Evolutionary conservation across 2,888 invertebrate species (phyloP), one percentile per base, ranked within the genome.

Genomic region (Brachyopa scutellaris): DNA sequence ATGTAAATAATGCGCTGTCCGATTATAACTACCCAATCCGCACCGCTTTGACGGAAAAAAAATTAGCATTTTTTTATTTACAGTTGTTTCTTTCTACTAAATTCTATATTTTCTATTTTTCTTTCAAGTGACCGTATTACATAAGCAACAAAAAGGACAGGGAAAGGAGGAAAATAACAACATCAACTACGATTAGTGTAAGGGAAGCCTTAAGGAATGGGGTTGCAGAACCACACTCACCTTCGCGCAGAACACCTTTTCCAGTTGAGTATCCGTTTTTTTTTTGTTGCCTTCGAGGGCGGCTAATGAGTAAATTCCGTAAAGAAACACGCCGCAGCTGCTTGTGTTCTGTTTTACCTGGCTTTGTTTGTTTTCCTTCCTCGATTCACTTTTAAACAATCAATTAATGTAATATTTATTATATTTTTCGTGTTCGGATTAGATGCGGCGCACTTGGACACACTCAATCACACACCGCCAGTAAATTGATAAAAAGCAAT

Each of bases 241-340:
- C 76, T 76, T 76, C 64, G 64, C 55, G 53, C 45, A 59, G 53
- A 59, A 15, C 53, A 72, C 73, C 66, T 72, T 78, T 78, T 59
- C 21, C 51, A 72, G 59, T 17, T 57, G 73, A 61, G 55, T 79
- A 79, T 79, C 79, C 79, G 26, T 26, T 61, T 79, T 51, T 59
- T 36, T 42, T 45, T 45, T 33, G 13, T 5, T 38, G 8, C 8
- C 21, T 36, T 7, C 1, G 0, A 7, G n/a, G 29, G 17, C 11
- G 17, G n/a, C 31, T 13, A 17, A 31, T 7, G 36, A 19, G 33
- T 7, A 26, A 31, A 69, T 42, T 66, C 51, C 51, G 31, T 40
- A 17, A 31, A 42, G 9, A 66, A 33, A 19, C 38, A 33, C 19
- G 9, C 31, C 61, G 42, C 57, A 74, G 62, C 55, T 57, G 67